Base-by-base conservation (phyloP, 2,888 invertebrate species). In the Amblyjoppa fuscipennis region DNA sequence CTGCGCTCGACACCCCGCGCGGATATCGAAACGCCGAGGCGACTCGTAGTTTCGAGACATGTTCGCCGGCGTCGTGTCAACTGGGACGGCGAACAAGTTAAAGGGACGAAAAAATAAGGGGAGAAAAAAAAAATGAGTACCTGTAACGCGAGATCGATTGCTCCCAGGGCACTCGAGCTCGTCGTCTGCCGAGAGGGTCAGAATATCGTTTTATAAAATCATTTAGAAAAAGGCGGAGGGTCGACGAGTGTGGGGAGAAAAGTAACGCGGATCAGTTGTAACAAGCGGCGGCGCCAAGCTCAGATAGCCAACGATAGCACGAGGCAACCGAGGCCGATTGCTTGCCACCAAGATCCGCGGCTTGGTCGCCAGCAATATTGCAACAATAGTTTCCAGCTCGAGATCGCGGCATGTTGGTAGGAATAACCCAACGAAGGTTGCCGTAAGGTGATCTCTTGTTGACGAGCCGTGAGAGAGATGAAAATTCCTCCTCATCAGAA, bases 11-110 rank as follows among this genome's bases (percentile, higher is more conserved):
- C 71, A 31, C 45, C 7, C 61, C 53, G 41, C 73, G 51, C 78
- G 78, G 75, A 78, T 83, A 83, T 83, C 69, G 74, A 84, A 78
- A 73, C 75, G 61, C 49, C 13, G 53, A 77, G 81, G 51, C 49
- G 38, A 53, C 38, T 56, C 41, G 68, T 31, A 56, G 25, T 68
- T 68, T 77, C 20, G n/a, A 68, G 41, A 68, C 77, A 25, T 6
- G 31, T 77, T 77, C 41, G 56, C 68, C n/a, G 64, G 34, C 31
- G n/a, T 16, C 75, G 64, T 51, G 31, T 75, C 64, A 49, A 49
- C 61, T 25, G n/a, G 25, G 38, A 16, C 38, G 7, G 34, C 66
- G 51, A 25, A 25, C 11, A 34, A 13, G 16, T 6, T 13, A 34
- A 34, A 66, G 20, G 25, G 9, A 11, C 2, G 41, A 41, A n/a